These are phyloP conservation scores for Prionace glauca DNA, from an alignment of 2,797 vertebrate species.

Conservation along the genomic window DNA sequence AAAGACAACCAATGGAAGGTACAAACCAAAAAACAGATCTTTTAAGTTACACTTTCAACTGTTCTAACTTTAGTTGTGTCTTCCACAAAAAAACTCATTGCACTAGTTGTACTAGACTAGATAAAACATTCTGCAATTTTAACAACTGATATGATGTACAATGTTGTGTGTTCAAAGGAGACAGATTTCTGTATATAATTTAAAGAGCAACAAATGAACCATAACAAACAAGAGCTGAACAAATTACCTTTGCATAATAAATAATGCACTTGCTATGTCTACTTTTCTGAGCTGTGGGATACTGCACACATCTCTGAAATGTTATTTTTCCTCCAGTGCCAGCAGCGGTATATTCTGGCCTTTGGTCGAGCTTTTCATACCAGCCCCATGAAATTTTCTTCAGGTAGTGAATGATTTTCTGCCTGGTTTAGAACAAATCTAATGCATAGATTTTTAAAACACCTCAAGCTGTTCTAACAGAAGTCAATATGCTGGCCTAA, in stretches of 20 bases:
- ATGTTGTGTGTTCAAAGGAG: slow-evolving; percentile 6
- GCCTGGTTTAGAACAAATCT: slow-evolving; percentile 51
- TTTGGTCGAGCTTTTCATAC: slow-evolving; percentile 49
- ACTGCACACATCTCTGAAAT: slow-evolving; percentile 50
- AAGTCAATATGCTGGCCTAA: background rate
- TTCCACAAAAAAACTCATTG: background rate
- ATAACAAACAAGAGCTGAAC: slow-evolving; percentile 44
- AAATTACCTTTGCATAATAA: slow-evolving; percentile 54
- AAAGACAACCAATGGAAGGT: background rate
- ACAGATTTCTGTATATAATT: slow-evolving; percentile 15
- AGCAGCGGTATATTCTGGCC: slow-evolving; percentile 46
- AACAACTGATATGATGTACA: background rate
- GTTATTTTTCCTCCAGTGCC: slow-evolving; percentile 49
- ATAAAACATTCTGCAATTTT: background rate
- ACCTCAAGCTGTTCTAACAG: background rate
- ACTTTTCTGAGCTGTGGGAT: slow-evolving; percentile 50
- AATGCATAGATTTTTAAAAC: slow-evolving; percentile 43
- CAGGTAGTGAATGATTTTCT: slow-evolving; percentile 53
- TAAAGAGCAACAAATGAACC: slow-evolving; percentile 36
- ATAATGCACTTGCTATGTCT: slow-evolving; percentile 50
- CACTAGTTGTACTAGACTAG: background rate
- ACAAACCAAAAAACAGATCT: background rate
- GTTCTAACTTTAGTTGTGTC: background rate
- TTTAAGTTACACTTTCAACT: background rate
- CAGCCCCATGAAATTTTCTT: slow-evolving; percentile 53